A percentile compares a stretch with the other conserved stretches of the same genome.
These are phyloP conservation scores for Standfussiana lucernea DNA, from an alignment of 2,888 invertebrate species.

Conservation along the genomic window DNA sequence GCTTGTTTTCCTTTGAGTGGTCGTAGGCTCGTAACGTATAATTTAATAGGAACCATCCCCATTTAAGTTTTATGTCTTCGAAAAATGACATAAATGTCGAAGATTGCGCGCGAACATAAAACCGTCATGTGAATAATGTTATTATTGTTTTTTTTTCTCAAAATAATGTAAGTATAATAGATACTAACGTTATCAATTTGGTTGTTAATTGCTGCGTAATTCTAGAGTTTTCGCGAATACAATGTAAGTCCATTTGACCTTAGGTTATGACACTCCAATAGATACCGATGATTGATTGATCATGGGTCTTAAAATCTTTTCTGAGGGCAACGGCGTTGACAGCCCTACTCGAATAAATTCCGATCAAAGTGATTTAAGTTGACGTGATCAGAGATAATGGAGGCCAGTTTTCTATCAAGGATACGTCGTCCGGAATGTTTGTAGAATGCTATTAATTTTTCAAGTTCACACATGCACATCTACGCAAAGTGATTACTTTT, in stretches of 20 bases:
- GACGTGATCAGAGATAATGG: constrained; percentile 45
- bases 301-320: constrained; percentile 7
- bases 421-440: constrained; percentile 32
- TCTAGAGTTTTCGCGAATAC: background rate
- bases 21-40: constrained; percentile 47
- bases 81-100: constrained; percentile 44
- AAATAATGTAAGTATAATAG: constrained; percentile 9
- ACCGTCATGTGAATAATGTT: constrained; percentile 18
- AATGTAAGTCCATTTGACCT: constrained; percentile 20
- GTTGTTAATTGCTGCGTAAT: constrained; percentile 16
- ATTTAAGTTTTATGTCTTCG: constrained; percentile 59
- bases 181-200: constrained; percentile 20
- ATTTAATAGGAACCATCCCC: constrained; percentile 62
- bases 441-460: constrained; percentile 38
- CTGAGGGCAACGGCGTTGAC: constrained; percentile 32
- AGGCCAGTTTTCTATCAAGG: constrained; percentile 49
- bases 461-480: constrained; percentile 20
- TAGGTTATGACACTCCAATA: constrained; percentile 26
- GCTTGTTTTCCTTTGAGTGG: constrained; percentile 51
- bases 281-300: constrained; percentile 39
- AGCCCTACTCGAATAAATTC: constrained; percentile 30
- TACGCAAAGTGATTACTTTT: constrained; percentile 36
- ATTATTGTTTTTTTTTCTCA: constrained; percentile 28
- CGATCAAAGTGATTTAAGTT: constrained; percentile 36
- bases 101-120: constrained; percentile 36